Evolutionary conservation across 2,888 invertebrate species (phyloP).

Genomic region (Pardosa pseudoannulata): DNA sequence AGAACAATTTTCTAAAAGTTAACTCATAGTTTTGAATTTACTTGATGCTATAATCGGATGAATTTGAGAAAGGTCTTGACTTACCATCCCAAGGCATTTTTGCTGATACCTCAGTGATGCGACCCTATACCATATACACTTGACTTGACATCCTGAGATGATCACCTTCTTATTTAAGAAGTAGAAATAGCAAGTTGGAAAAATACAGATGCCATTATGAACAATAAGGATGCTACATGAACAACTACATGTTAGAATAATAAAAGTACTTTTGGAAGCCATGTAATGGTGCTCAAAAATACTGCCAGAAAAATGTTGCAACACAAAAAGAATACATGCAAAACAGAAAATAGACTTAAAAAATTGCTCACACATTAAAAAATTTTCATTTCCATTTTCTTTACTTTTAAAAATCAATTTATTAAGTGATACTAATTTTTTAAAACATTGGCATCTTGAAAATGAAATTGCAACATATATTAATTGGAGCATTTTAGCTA

Average conservation of each 20-base stretch:
- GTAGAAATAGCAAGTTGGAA: constrained; percentile 34
- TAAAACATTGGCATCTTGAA: too few species aligned
- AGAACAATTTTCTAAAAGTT: not conserved
- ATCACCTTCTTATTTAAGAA: constrained; percentile 24
- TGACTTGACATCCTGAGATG: constrained; percentile 12
- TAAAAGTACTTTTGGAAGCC: not conserved
- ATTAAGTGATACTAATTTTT: too few species aligned
- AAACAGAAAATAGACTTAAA: too few species aligned
- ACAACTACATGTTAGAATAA: constrained; percentile 23
- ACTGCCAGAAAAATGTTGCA: constrained; percentile 14
- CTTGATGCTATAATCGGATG: not conserved
- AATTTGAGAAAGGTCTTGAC: constrained; percentile 15
- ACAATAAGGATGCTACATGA: constrained; percentile 20
- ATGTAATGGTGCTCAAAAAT: not conserved
- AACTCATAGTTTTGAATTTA: not conserved
- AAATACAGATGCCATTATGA: constrained; percentile 34
- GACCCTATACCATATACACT: constrained; percentile 12
- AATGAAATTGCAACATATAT: too few species aligned
- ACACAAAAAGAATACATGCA: not conserved
- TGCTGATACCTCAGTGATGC: constrained; percentile 14
- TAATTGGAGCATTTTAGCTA: too few species aligned
- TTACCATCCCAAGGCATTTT: constrained; percentile 1
- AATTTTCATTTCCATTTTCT: too few species aligned
- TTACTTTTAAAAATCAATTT: too few species aligned
- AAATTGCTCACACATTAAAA: too few species aligned